Percentiles rank a stretch among this genome's conserved stretches.
phyloP scores from a whole-genome alignment of 2,113 vertebrate genomes.

The Phrynosoma blainvillii region DNA sequence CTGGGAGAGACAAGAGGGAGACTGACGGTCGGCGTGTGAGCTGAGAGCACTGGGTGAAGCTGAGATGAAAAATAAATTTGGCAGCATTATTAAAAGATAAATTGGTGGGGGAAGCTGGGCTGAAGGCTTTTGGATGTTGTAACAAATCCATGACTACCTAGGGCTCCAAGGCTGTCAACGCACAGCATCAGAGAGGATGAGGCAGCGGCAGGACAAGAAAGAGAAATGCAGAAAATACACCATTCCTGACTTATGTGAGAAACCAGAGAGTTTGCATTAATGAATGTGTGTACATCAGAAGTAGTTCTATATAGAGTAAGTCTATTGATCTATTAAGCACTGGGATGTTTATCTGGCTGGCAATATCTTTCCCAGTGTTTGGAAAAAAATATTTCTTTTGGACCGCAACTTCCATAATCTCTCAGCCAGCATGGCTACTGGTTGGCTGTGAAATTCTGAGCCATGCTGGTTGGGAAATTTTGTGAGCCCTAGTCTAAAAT shows the following conservation, averaged over 20 bases:
- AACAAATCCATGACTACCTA: conserved; percentile 32
- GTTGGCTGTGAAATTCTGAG: no score
- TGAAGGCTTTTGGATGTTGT: conserved; percentile 20
- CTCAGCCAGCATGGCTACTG: no score
- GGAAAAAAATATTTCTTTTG: no score
- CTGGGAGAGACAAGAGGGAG: conserved; percentile 22
- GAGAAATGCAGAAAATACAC: neutral
- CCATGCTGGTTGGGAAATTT: no score
- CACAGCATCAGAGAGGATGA: neutral
- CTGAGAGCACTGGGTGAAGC: neutral
- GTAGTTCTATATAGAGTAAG: neutral
- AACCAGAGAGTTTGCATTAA: neutral
- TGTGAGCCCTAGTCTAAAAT: no score
- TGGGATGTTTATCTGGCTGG: neutral
- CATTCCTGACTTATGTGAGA: neutral
- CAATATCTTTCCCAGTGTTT: neutral
- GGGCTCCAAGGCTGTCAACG: neutral
- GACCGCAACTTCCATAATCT: no score
- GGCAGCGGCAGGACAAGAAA: neutral
- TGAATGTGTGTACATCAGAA: fast-evolving
- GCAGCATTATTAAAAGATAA: conserved; percentile 42
- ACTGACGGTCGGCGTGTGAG: conserved; percentile 32
- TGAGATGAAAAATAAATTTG: conserved; percentile 28
- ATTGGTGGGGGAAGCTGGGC: conserved; percentile 22
- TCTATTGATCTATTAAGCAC: neutral